Conservation (phyloP, 2,113 vertebrate species). For the Barbus barbus region DNA sequence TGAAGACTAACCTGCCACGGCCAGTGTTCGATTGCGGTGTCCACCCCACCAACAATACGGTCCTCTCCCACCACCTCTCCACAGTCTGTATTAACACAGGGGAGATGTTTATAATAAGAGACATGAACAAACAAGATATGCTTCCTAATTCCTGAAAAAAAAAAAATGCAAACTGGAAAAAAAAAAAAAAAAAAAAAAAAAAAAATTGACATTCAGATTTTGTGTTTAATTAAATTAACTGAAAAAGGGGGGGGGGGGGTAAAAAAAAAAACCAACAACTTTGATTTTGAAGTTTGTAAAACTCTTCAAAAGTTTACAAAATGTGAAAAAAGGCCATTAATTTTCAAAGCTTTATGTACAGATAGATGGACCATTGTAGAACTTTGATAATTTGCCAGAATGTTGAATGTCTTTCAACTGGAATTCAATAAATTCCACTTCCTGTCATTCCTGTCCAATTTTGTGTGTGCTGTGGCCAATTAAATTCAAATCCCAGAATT, state of each 20-base stretch:
- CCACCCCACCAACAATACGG: constrained; percentile 74
- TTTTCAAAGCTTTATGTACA: background rate
- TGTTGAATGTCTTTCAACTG: background rate
- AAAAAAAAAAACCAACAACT: too few relatives aligned
- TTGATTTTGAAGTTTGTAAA: too few relatives aligned
- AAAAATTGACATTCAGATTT: background rate
- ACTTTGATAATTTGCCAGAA: background rate
- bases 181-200: background rate
- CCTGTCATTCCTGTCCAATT: background rate
- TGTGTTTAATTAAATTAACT: background rate
- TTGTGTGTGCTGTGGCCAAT: background rate
- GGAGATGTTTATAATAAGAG: background rate
- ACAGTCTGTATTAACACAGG: constrained; percentile 52
- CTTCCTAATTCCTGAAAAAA: background rate
- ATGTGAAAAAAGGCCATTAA: background rate
- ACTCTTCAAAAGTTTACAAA: too few relatives aligned
- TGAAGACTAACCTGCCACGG: constrained; percentile 79
- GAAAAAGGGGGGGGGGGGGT: too few relatives aligned
- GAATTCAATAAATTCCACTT: background rate
- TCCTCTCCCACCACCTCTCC: constrained; percentile 48
- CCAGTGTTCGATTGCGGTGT: constrained; percentile 71
- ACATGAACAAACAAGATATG: background rate
- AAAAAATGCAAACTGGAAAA: background rate
- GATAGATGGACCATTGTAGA: background rate
- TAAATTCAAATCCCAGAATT: background rate